A percentile compares a stretch with the other conserved stretches of the same genome.
These are phyloP conservation scores for Narcine bancroftii DNA, from an alignment of 2,113 vertebrate genomes.

Conservation along the genomic window DNA sequence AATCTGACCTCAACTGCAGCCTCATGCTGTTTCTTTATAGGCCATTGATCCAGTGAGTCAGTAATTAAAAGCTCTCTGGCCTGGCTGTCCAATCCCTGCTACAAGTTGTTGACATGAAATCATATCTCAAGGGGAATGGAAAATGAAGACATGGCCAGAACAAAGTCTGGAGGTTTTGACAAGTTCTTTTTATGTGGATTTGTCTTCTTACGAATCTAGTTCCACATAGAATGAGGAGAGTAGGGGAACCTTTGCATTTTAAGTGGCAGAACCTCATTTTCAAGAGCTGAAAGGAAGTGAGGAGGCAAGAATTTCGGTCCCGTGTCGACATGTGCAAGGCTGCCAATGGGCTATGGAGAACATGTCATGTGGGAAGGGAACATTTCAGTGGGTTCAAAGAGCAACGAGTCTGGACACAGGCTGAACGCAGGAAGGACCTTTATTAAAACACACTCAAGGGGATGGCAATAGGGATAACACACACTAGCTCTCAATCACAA, in stretches of 20 bases:
- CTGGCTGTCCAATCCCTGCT: neutral
- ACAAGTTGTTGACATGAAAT: neutral
- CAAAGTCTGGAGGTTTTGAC: neutral
- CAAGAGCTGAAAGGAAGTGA: neutral
- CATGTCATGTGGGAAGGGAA: too few relatives aligned
- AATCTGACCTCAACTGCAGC: neutral
- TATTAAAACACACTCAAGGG: too few relatives aligned
- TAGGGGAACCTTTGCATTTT: neutral
- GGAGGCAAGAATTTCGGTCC: too few relatives aligned
- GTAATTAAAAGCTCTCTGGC: neutral
- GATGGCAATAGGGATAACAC: too few relatives aligned
- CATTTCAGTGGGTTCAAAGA: too few relatives aligned
- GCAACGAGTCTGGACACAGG: too few relatives aligned
- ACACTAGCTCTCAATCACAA: too few relatives aligned
- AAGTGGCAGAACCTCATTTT: neutral
- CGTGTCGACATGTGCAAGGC: neutral
- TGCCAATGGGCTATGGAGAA: neutral
- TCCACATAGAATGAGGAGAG: neutral
- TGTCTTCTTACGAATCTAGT: neutral
- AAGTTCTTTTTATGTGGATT: neutral
- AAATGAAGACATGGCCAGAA: neutral
- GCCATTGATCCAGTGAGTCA: neutral
- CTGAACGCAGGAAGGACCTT: too few relatives aligned
- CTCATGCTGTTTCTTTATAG: neutral
- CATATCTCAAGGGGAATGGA: neutral